A percentile compares a stretch with the other conserved stretches of the same genome.
Evolutionary conservation across 2,888 invertebrate genomes (phyloP).

Genomic region (Thera britannica): DNA sequence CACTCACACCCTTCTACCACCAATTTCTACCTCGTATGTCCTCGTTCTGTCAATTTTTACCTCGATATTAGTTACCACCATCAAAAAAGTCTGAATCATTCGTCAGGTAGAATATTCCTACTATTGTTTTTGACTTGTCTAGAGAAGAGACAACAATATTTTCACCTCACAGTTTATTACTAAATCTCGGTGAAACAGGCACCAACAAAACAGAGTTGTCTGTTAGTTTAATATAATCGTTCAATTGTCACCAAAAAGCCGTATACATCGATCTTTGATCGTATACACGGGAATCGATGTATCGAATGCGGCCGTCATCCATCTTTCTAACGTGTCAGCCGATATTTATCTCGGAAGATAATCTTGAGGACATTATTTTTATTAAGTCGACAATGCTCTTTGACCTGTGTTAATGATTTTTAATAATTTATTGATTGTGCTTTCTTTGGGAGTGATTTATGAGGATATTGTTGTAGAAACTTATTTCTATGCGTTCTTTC

Average conservation of each 20-base stretch:
- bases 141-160: too few relatives aligned
- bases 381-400: constrained; percentile 51
- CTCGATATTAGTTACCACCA: too few relatives aligned
- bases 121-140: too few relatives aligned
- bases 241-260: constrained; percentile 35
- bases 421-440: constrained; percentile 36
- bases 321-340: constrained; percentile 70
- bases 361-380: constrained; percentile 63
- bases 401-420: constrained; percentile 49
- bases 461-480: neutral
- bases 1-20: too few relatives aligned
- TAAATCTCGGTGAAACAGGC: too few relatives aligned
- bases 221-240: constrained; percentile 29
- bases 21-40: too few relatives aligned
- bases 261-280: constrained; percentile 51
- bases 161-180: too few relatives aligned
- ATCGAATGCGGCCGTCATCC: constrained; percentile 60
- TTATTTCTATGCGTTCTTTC: neutral
- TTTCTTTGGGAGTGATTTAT: constrained; percentile 23
- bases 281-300: constrained; percentile 64
- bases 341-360: constrained; percentile 65
- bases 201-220: neutral
- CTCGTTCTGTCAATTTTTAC: too few relatives aligned
- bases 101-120: too few relatives aligned
- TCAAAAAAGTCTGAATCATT: too few relatives aligned